Evolutionary conservation across 1,140 invertebrate genomes (phyloP).

Genomic region (Polyergus mexicanus): DNA sequence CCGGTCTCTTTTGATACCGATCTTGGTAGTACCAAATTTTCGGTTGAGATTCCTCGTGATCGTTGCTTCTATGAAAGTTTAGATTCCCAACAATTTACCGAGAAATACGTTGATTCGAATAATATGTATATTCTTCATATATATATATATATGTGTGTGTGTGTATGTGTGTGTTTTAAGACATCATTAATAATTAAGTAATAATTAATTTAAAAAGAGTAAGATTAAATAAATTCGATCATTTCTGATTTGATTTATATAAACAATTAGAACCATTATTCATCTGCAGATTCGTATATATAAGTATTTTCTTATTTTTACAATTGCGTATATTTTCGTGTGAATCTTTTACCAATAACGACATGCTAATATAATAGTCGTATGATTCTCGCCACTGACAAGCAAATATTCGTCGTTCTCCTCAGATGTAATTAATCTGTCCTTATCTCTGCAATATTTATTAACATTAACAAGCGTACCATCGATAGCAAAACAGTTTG

Average conservation of each 20-base stretch:
- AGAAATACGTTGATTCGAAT: not conserved
- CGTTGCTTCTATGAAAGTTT: slow-evolving; percentile 71
- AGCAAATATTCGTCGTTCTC: slow-evolving; percentile 85
- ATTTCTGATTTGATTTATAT: no score
- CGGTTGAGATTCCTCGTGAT: slow-evolving; percentile 79
- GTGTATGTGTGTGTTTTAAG: no score
- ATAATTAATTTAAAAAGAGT: not conserved
- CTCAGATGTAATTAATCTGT: slow-evolving; percentile 82
- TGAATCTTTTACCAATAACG: slow-evolving; percentile 83
- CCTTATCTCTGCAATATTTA: slow-evolving; percentile 84
- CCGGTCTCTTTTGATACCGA: slow-evolving; percentile 72
- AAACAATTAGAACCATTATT: no score
- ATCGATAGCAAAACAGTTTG: not conserved
- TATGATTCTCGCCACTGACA: slow-evolving; percentile 82
- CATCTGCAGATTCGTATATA: no score
- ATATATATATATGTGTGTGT: not conserved
- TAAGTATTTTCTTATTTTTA: not conserved
- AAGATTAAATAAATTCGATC: no score
- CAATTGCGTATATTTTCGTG: not conserved
- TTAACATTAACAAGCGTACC: slow-evolving; percentile 25
- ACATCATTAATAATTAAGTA: not conserved
- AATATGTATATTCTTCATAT: slow-evolving; percentile 19
- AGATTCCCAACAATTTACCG: not conserved
- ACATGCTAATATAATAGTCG: slow-evolving; percentile 84
- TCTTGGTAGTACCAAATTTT: slow-evolving; percentile 87